phyloP scores from a whole-genome alignment of 2,797 vertebrate genomes.

The Crossoptilon crossoptilon region DNA sequence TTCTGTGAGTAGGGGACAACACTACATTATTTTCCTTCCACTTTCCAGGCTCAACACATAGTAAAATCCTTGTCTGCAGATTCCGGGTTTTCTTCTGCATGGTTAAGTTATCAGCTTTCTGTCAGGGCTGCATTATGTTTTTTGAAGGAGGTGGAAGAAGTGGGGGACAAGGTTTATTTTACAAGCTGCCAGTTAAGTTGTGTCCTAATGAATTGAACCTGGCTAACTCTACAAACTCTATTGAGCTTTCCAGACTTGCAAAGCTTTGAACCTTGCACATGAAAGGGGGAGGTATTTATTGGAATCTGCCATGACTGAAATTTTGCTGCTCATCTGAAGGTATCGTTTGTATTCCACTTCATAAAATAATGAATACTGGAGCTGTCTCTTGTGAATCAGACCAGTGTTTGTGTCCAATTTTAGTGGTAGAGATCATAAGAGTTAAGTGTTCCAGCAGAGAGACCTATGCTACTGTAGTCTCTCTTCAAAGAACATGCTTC shows the following conservation, averaged over 20 bases:
- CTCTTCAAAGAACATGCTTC: constrained; percentile 80
- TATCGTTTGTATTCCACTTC: constrained; percentile 72
- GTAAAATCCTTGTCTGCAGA: constrained; percentile 52
- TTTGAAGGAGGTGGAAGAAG: constrained; percentile 35
- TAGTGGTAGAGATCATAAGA: constrained; percentile 83
- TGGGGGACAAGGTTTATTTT: constrained; percentile 44
- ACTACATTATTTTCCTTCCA: constrained; percentile 23
- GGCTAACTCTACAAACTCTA: constrained; percentile 63
- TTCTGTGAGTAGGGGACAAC: neutral
- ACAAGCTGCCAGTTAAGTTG: constrained; percentile 56
- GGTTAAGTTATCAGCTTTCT: constrained; percentile 68
- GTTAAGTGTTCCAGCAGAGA: constrained; percentile 89
- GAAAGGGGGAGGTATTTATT: constrained; percentile 78
- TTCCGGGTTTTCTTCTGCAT: constrained; percentile 26
- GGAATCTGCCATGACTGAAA: constrained; percentile 72
- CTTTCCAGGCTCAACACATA: constrained; percentile 27
- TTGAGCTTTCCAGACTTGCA: constrained; percentile 75
- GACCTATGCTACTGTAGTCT: constrained; percentile 70
- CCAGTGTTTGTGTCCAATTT: constrained; percentile 77
- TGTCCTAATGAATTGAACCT: constrained; percentile 74
- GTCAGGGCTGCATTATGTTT: constrained; percentile 1
- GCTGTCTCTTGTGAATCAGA: constrained; percentile 63
- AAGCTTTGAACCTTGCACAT: constrained; percentile 81
- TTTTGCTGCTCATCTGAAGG: constrained; percentile 72
- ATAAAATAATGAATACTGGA: constrained; percentile 71